Evolutionary conservation across 2,888 invertebrate species (phyloP).

Genomic region (Volucella inflata): DNA sequence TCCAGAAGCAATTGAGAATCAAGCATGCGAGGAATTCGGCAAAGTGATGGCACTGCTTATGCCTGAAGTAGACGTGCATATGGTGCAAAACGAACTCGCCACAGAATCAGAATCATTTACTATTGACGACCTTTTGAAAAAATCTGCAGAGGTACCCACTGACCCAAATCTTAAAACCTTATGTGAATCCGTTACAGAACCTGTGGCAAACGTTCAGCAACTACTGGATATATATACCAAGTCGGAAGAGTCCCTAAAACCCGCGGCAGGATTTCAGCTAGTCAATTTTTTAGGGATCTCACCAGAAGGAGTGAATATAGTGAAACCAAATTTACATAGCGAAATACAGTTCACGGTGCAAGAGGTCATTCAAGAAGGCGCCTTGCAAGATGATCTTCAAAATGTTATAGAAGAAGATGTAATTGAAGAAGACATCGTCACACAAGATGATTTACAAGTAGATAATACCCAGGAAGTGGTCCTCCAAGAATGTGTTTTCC

Average conservation of each 20-base stretch:
- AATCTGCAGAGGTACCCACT: neutral
- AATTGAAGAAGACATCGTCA: constrained; percentile 38
- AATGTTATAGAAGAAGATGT: constrained; percentile 36
- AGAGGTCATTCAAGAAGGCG: constrained; percentile 8
- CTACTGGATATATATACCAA: constrained; percentile 35
- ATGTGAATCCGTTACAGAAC: neutral
- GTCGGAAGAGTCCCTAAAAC: constrained; percentile 20
- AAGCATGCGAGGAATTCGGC: constrained; percentile 58
- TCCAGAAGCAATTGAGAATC: constrained; percentile 30
- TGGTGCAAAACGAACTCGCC: constrained; percentile 51
- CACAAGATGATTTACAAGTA: neutral
- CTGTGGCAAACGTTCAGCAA: neutral
- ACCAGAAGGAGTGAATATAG: neutral
- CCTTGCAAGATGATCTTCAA: neutral
- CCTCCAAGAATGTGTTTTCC: constrained; percentile 46
- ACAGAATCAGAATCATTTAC: constrained; percentile 31
- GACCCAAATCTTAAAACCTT: too few species aligned
- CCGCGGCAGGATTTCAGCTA: constrained; percentile 30
- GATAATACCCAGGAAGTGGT: constrained; percentile 8
- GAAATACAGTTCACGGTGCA: constrained; percentile 39
- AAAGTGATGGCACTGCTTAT: constrained; percentile 59
- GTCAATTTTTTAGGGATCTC: constrained; percentile 34
- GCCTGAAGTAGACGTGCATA: constrained; percentile 52
- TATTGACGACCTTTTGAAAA: constrained; percentile 35
- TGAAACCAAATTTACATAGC: neutral